Base-by-base conservation (phyloP, 2,797 vertebrate species). In the Morus bassanus region DNA sequence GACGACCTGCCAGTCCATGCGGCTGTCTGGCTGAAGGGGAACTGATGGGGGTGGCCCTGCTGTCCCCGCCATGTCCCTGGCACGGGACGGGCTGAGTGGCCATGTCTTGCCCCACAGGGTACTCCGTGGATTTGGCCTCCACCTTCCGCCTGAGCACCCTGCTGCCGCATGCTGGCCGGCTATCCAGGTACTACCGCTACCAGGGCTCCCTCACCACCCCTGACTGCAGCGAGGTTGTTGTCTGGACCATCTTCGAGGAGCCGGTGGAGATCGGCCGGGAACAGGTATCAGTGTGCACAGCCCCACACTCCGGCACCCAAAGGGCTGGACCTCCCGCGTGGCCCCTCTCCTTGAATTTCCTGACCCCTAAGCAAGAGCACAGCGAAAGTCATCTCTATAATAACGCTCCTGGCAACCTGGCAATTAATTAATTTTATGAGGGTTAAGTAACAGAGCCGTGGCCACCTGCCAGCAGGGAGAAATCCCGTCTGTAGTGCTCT, bases 191-290 rank as follows among this genome's bases (percentile, higher is more conserved):
- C 96, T 99, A 98, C 94, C 98, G 98, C 79, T 99, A 99, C 57
- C 96, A 98, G 6, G 98, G 99, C 79, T 99, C 99, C 81, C 98
- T 99, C 91, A 99, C 99, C 94, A 99, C 98, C 1, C 99, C 99
- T 0, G 98, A 98, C 17, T 99, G 99, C 73, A 98, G 98, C 4
- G 98, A 98, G 53, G 97, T 77, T 0, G 99, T 99, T 0, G 4
- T 98, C 30, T 99, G 99, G 99, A 99, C 98, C 0, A 37, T 99
- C 14, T 99, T 98, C 0, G 98, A 99, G 96, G 98, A 98, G 22
- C 97, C 98, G 0, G 92, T 99, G 91, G 96, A 97, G 82, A 98
- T 99, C 3, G 98, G 99, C 15, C 97, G 31, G 91, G 76, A 97
- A 4, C 99, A 99, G 97, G 99, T 99, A 97, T 51, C 0, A 6